Base-by-base conservation (phyloP, 2,113 vertebrate species). In the Alethe diademata region DNA sequence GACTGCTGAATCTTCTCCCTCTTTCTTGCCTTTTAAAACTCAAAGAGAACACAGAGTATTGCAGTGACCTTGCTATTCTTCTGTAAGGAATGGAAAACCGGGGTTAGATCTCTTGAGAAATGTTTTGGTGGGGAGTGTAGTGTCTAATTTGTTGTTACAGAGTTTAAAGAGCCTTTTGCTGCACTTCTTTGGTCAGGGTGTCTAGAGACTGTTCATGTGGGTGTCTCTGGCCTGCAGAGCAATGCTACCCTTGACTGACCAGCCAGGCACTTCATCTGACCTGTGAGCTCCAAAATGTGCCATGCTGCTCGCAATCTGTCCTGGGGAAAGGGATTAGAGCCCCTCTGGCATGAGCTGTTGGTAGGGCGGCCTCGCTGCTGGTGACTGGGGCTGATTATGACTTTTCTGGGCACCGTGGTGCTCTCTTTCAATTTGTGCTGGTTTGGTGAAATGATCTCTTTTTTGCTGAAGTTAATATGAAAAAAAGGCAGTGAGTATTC, bases 331-430 rank as follows among this genome's bases (percentile, higher is more conserved):
- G 1, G 6, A n/a, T 80, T 69, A 48, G n/a, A 88, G 50, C 36
- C 12, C 4, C 29, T 67, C 24, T 62, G 60, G 61, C 19, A 6
- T 4, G 19, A 42, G 11, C 38, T 48, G 3, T 43, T 70, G 29
- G 11, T n/a, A 25, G 19, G 8, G 10, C 65, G 60, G 25, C 33
- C 5, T 35, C 0, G 0, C 8, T 33, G 36, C 14, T 48, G 23
- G 17, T 3, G 8, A 14, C 2, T 23, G 7, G 51, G 48, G 33
- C 20, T 2, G 8, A 13, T 29, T 19, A 11, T 54, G 31, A 19
- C 23, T 20, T n/a, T 42, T 23, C 35, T 61, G 40, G 40, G 61
- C 11, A 42, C 24, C 1, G 0, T 26, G 13, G 22, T 62, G 33
- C 45, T 47, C 5, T 51, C 36, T 36, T 80, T 40, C 57, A 29